Evolutionary conservation across 1,140 invertebrate genomes (phyloP), one percentile per base, ranked within the genome.

Genomic region (Drosophila virilis): DNA sequence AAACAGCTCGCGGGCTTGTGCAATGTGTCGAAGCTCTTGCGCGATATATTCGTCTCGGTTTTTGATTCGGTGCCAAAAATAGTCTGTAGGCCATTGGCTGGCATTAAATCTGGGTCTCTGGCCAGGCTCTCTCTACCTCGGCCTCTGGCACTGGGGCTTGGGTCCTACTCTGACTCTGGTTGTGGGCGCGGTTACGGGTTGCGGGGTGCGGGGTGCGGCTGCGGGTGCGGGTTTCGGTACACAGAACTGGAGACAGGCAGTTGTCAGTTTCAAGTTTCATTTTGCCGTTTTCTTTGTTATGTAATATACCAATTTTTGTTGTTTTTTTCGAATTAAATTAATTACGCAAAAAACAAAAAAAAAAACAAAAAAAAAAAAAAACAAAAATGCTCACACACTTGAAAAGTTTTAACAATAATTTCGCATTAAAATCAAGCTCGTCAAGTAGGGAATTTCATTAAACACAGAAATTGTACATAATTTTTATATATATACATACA

Each of bases 371-470:
- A 33, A 59, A 42, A 62, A 13, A 51, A 65, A 42, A 69, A 71
- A 64, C 55, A 71, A 66, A 77, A 90, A 91, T 91, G 90, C 90
- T 91, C 90, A 91, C 77, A 85, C 83, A 91, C 90, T 91, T 91
- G 71, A 90, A 91, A 91, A 91, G 90, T 91, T 91, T 77, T 73
- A 80, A 86, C 72, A 78, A 90, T 86, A 80, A 83, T 83, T 81
- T 79, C 48, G 68, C 68, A 78, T 70, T 69, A 55, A 77, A 58
- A 73, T n/a, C 48, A 64, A 70, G 52, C 75, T 88, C 79, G 81
- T 88, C 83, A 73, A 68, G 83, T 88, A 86, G 83, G 84, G 73
- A 86, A 86, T 79, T 86, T 79, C 76, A 82, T 83, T 77, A 77
- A 80, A 74, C 46, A 74, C 69, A 64, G 68, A 72, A 76, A 61